Conservation (phyloP, 1,140 invertebrate species). For the Heliconius melpomene region DNA sequence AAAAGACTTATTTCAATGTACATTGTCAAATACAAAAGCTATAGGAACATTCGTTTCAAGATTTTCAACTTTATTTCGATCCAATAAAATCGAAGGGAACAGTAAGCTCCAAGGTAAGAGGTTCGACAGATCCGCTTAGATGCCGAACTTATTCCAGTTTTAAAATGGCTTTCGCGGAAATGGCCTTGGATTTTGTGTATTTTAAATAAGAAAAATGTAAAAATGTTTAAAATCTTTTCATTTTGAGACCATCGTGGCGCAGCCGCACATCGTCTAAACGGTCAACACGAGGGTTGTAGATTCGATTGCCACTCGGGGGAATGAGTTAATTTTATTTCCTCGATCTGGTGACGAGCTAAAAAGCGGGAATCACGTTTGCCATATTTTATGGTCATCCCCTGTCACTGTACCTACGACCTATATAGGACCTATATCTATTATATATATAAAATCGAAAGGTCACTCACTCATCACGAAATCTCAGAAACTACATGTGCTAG, state of each 20-base stretch:
- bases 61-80: slow-evolving; percentile 12
- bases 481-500: too few species aligned
- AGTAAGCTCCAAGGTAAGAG: background rate
- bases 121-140: slow-evolving; percentile 5
- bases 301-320: background rate
- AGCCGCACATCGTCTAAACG: background rate
- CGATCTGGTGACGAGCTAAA: too few species aligned
- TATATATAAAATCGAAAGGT: too few species aligned
- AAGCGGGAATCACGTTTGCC: too few species aligned
- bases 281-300: background rate
- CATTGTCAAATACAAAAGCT: background rate
- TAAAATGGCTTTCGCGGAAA: slow-evolving; percentile 1
- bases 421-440: too few species aligned
- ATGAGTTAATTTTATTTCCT: too few species aligned
- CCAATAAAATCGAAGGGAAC: slow-evolving; percentile 2
- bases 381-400: too few species aligned
- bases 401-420: too few species aligned
- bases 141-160: slow-evolving; percentile 8
- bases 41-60: background rate
- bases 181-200: slow-evolving; percentile 3
- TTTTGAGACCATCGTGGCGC: background rate
- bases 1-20: background rate
- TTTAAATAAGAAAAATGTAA: slow-evolving; percentile 1
- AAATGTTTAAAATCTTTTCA: background rate
- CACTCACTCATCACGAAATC: too few species aligned